Evolutionary conservation across 30 jellyfish, hydroid and myxozoan genomes (phyloP), one percentile per base, ranked within the genome.

Genomic region (Turritopsis rubra): DNA sequence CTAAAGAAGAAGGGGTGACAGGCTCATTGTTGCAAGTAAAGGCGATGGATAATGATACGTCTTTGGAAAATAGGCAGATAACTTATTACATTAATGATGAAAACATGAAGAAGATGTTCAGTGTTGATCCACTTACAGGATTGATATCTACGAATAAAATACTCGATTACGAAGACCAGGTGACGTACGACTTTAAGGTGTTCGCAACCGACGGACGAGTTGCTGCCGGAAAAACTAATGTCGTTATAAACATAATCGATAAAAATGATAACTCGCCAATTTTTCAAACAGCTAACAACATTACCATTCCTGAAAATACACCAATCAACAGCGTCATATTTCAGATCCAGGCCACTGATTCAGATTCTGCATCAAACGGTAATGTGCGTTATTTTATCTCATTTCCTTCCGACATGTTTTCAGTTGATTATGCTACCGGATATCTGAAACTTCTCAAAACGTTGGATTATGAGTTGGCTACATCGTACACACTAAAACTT

Each of bases 201-300:
- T 41, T 41, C 13, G 60, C 60, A 5, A 41, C 60, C 13, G 60
- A 41, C 13, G 60, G 60, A 3, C 60, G 60, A 41, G 60, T 41
- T 13, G 60, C 5, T 41, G 13, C 60, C 60, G 60, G 60, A 41
- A 5, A 3, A 41, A 41, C 60, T 3, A 41, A 41, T 41, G 72
- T 90, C 26, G 89, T 90, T 60, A 68, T 90, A 79, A 81, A 84
- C 66, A 95, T 90, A 60, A 85, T 95, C 0, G 97, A 90, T 77
- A 95, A 85, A 23, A 90, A 90, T 72, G 97, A 90, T 71, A 90
- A 90, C 75, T 85, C 73, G 66, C 97, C 97, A 27, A 54, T 54
- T 1, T 85, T 90, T 81, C 72, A 78, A 8, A 70, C 75, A 71
- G 0, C 76, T 20, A 81, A 77, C 66, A 41, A 88, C 21, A n/a